These are phyloP conservation scores for Botrylloides violaceus DNA, from an alignment of 23 tunicate genomes.

Conservation along the genomic window DNA sequence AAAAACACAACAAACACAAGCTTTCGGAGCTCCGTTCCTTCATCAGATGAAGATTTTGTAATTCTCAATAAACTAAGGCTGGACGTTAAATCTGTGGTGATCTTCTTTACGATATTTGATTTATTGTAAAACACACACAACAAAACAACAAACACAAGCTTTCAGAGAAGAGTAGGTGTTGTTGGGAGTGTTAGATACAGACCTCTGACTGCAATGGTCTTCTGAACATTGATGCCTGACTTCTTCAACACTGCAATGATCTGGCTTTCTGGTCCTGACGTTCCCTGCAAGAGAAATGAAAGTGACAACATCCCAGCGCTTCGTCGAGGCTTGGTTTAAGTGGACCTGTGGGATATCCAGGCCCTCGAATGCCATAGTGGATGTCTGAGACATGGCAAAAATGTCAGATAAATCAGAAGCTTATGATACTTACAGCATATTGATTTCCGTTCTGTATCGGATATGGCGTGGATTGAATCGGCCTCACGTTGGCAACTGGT, in stretches of 20 bases:
- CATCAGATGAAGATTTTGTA: too few relatives aligned
- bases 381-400: too few relatives aligned
- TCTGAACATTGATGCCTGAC: conserved; percentile 11
- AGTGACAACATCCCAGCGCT: not conserved
- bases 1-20: too few relatives aligned
- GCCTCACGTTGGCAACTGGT: conserved; percentile 94
- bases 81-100: too few relatives aligned
- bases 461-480: conserved; percentile 80
- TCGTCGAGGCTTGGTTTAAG: not conserved
- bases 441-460: conserved; percentile 31
- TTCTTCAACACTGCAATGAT: conserved; percentile 11
- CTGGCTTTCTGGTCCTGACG: not conserved
- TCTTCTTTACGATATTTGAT: too few relatives aligned
- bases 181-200: not conserved
- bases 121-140: too few relatives aligned
- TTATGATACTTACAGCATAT: conserved; percentile 3
- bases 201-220: conserved; percentile 12
- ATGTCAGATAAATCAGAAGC: too few relatives aligned
- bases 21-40: too few relatives aligned
- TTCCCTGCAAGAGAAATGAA: not conserved
- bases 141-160: too few relatives aligned
- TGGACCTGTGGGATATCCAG: not conserved
- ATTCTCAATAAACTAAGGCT: too few relatives aligned
- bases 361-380: not conserved
- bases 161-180: too few relatives aligned